Evolutionary conservation across 2,113 vertebrate genomes (phyloP).

Genomic region (Festucalex cinctus): DNA sequence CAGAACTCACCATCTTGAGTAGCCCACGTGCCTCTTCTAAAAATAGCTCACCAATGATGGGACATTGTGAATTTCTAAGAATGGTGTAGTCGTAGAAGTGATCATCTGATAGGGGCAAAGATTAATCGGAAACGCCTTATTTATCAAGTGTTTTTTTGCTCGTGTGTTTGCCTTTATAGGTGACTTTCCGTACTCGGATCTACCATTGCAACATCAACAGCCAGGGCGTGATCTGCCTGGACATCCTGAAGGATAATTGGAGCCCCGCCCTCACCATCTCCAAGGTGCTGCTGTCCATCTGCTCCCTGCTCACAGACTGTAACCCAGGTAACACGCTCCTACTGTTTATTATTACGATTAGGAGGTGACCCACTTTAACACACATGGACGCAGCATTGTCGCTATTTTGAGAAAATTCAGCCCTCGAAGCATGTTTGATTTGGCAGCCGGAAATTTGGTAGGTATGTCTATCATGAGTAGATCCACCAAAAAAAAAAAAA

Average conservation of each 20-base stretch:
- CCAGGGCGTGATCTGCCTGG: constrained; percentile 94
- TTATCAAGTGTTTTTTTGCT: neutral
- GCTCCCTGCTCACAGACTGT: constrained; percentile 95
- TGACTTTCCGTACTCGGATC: constrained; percentile 92
- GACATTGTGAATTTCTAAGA: too few species aligned
- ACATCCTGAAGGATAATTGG: constrained; percentile 96
- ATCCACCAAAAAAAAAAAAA: neutral
- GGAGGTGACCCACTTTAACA: neutral
- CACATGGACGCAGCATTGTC: neutral
- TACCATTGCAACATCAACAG: constrained; percentile 98
- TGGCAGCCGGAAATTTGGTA: neutral
- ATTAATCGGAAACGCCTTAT: too few species aligned
- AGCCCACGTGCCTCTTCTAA: too few species aligned
- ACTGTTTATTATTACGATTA: neutral
- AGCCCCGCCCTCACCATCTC: constrained; percentile 92
- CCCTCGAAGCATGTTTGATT: neutral
- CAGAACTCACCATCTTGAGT: too few species aligned
- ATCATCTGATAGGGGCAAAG: too few species aligned
- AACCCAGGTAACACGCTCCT: constrained; percentile 81
- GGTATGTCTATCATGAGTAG: neutral
- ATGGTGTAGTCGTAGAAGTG: too few species aligned
- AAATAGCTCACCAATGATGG: too few species aligned
- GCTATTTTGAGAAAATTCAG: neutral
- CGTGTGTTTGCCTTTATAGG: constrained; percentile 62
- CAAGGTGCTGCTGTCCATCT: constrained; percentile 95